A percentile compares a stretch with the other conserved stretches of the same genome.
These are phyloP conservation scores for Schmidtea mediterranea DNA, from an alignment of 1,140 invertebrate species.

Conservation along the genomic window DNA sequence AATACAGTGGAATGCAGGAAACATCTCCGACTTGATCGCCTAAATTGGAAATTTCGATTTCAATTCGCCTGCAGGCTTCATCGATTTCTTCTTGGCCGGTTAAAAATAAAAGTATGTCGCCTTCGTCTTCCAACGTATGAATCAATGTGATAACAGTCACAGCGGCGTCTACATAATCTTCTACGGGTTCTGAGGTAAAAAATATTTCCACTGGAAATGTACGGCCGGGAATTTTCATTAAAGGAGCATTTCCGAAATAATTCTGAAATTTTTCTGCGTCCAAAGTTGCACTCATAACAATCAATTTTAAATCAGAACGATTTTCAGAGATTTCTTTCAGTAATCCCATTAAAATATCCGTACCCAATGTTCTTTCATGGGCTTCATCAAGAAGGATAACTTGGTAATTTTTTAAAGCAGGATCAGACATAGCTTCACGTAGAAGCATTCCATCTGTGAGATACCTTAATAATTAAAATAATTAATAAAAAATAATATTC, in stretches of 20 bases:
- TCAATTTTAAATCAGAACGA: slow-evolving; percentile 14
- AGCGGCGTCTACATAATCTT: slow-evolving; percentile 87
- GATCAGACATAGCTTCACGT: slow-evolving; percentile 47
- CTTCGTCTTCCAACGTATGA: slow-evolving; percentile 82
- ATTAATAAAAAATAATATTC: slow-evolving; percentile 78
- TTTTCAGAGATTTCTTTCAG: slow-evolving; percentile 13
- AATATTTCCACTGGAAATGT: slow-evolving; percentile 87
- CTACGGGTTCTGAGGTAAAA: slow-evolving; percentile 93
- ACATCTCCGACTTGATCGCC: slow-evolving; percentile 86
- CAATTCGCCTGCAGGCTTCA: slow-evolving; percentile 86
- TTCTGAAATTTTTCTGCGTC: slow-evolving; percentile 48
- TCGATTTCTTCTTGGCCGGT: slow-evolving; percentile 98
- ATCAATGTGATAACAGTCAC: slow-evolving; percentile 98
- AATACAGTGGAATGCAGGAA: slow-evolving; percentile 89
- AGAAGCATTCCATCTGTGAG: slow-evolving; percentile 85
- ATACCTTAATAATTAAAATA: slow-evolving; percentile 56
- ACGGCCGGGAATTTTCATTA: slow-evolving; percentile 39
- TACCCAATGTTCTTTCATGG: background rate
- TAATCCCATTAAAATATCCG: slow-evolving; percentile 1
- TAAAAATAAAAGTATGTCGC: slow-evolving; percentile 62
- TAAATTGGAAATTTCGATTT: slow-evolving; percentile 85
- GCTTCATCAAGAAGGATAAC: slow-evolving; percentile 2
- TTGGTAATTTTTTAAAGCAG: slow-evolving; percentile 7
- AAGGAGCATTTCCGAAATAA: slow-evolving; percentile 44
- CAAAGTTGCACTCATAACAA: slow-evolving; percentile 28